Base-by-base conservation (phyloP, 1,140 invertebrate species). In the Wiebesia pumilae region DNA sequence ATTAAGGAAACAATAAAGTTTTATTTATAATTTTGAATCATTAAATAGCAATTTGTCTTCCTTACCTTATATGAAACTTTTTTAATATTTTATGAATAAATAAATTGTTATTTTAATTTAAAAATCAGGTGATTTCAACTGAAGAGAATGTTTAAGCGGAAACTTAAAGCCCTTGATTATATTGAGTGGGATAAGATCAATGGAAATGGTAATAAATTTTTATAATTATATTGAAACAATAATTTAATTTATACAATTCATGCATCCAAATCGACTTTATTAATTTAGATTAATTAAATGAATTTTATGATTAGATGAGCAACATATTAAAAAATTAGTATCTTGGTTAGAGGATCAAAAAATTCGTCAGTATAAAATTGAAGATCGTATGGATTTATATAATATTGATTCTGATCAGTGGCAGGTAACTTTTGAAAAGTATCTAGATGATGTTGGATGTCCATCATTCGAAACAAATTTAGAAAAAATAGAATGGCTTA, bases 281-380 rank as follows among this genome's bases (percentile, higher is more conserved):
- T 71, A 69, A 33, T 35, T 69, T n/a, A 3, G 4, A n/a, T 69
- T 0, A 69, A 69, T n/a, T 69, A 40, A 38, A 33, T 43, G 24
- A n/a, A n/a, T 43, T 43, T 58, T 77, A 19, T 35, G 91, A 93
- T 88, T 91, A 98, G 98, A 98, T 94, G 95, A 96, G 89, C 95
- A 96, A 86, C 95, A 97, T 89, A 97, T 98, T 91, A 95, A 96
- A 81, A 97, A 96, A 90, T 94, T 98, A 47, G 95, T 99, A 33
- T 91, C 97, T 1, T 99, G 98, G 98, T 91, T 99, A 40, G 98
- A 99, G 94, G 97, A 98, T 92, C 97, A 98, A 92, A 98, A 98
- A 94, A 98, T 99, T 88, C 96, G 98, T 30, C 96, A 97, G 89
- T 98, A 98, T 90, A 96, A 96, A 89, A 97, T 98, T 85, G 97